Base-by-base conservation (phyloP, 2,888 invertebrate species). In the Anagyrus pseudococci region DNA sequence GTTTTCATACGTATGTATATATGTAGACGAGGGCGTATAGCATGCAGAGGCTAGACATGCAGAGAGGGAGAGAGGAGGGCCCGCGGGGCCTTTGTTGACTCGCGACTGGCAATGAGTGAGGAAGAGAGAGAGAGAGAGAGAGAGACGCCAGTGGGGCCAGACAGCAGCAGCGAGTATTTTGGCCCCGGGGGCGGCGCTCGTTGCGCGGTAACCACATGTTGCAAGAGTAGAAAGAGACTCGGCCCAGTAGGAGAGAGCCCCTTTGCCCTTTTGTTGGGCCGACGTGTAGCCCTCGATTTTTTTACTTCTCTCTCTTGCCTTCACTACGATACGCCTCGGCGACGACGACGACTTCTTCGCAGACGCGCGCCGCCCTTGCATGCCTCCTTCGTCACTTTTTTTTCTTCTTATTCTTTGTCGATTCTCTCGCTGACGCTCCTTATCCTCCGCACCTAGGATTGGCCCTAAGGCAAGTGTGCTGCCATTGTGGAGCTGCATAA, bases 121-220 rank as follows among this genome's bases (percentile, higher is more conserved):
- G n/a, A n/a, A n/a, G n/a, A n/a, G n/a, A n/a, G n/a, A n/a, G n/a
- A n/a, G n/a, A n/a, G n/a, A n/a, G n/a, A n/a, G 25, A 53, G 19
- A 44, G 23, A 8, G 43, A 20, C 25, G 41, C 37, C 49, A 55
- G 50, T 20, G 37, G n/a, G 52, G 23, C 55, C 52, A 41, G 49
- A 54, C 41, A 44, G 40, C 41, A 63, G 25, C 49, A 56, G n/a
- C n/a, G n/a, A n/a, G n/a, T n/a, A n/a, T n/a, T 47, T 49, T 29
- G 22, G 53, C 54, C 56, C 2, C 29, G 8, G 46, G 33, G n/a
- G 25, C 20, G 48, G 25, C 47, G 17, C 44, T 43, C 15, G 68
- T 67, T 68, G 66, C 67, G 68, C 76, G 77, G 72, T 75, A 72
- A 74, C 76, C 77, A 77, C 75, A 77, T 77, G 77, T 75, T 75